phyloP scores from a whole-genome alignment of 1,140 invertebrate genomes.

The Scaptodrosophila lebanonensis region DNA sequence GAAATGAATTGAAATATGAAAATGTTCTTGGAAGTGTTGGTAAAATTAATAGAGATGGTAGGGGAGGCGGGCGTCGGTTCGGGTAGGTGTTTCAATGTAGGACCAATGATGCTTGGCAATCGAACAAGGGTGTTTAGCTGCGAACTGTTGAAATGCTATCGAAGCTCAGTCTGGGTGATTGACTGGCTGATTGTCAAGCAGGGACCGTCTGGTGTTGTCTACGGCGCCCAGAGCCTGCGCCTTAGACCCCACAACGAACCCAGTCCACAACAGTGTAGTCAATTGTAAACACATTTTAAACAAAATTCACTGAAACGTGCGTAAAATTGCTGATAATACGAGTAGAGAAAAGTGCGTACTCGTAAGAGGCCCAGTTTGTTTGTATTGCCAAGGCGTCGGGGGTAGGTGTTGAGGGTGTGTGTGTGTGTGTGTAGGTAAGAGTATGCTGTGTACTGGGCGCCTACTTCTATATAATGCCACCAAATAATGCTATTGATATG shows the following conservation, averaged over 20 bases:
- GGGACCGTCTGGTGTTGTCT: no score
- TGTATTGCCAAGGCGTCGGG: neutral
- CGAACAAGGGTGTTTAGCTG: no score
- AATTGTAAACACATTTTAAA: constrained; percentile 72
- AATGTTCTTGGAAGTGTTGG: constrained; percentile 4
- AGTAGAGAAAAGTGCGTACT: constrained; percentile 51
- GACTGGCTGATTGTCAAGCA: no score
- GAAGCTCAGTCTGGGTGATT: no score
- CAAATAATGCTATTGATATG: constrained; percentile 59
- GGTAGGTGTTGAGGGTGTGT: neutral
- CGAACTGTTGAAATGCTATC: no score
- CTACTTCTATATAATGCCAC: neutral
- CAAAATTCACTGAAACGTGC: constrained; percentile 70
- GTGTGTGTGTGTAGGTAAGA: neutral
- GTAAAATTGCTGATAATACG: constrained; percentile 60
- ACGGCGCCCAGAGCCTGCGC: no score
- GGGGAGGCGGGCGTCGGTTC: no score
- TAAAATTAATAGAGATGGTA: no score
- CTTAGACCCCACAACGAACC: neutral
- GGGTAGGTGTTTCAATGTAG: no score
- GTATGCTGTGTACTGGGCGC: neutral
- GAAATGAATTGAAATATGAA: constrained; percentile 58
- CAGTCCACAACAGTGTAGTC: constrained; percentile 29
- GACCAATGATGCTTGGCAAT: no score
- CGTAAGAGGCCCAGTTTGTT: neutral